phyloP scores from a whole-genome alignment of 2,888 invertebrate species.

The Eustalomyia histrio region DNA sequence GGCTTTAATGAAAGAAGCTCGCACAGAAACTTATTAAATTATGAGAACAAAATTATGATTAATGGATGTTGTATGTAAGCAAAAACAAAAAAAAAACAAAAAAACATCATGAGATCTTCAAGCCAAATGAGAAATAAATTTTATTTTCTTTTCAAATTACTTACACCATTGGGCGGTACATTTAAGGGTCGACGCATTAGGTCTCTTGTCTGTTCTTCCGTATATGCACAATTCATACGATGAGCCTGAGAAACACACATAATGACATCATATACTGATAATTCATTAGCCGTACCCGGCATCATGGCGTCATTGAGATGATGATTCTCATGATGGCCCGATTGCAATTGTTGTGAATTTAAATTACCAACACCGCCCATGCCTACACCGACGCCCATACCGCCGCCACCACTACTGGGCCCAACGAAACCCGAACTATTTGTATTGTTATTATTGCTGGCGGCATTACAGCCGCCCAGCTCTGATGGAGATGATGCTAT shows the following conservation, averaged over 20 bases:
- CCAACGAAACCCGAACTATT: constrained; percentile 66
- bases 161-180: constrained; percentile 80
- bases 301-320: constrained; percentile 66
- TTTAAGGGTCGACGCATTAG: constrained; percentile 86
- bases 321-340: constrained; percentile 51
- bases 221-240: constrained; percentile 92
- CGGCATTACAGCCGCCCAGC: constrained; percentile 73
- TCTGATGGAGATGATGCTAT: constrained; percentile 79
- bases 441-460: constrained; percentile 73
- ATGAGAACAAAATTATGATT: neutral
- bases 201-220: constrained; percentile 88
- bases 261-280: constrained; percentile 89
- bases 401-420: constrained; percentile 62
- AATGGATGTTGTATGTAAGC: neutral
- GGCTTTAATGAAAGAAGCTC: neutral
- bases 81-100: too few relatives aligned
- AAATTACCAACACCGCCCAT: constrained; percentile 63
- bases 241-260: constrained; percentile 91
- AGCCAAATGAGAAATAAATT: constrained; percentile 6
- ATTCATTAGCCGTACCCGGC: constrained; percentile 77
- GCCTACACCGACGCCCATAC: constrained; percentile 71
- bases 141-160: constrained; percentile 52
- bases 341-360: constrained; percentile 57
- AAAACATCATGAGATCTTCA: constrained; percentile 55
- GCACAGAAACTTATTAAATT: constrained; percentile 1